Evolutionary conservation across 2,113 vertebrate species (phyloP).

Genomic region (Micronycteris hirsuta): DNA sequence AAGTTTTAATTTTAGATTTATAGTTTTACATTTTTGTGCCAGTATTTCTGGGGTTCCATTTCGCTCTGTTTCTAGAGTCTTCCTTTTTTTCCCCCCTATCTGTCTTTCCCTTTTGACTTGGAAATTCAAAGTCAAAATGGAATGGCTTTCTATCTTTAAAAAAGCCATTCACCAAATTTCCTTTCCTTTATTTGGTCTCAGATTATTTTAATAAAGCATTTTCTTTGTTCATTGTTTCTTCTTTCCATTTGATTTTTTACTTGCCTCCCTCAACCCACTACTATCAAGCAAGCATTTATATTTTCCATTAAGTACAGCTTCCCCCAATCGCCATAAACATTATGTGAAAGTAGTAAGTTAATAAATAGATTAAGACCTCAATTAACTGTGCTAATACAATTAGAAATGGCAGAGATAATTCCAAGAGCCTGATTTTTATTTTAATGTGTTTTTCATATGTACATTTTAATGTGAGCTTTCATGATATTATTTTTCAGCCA

Average conservation of each 20-base stretch:
- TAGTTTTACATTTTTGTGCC: not conserved
- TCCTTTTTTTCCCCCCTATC: not conserved
- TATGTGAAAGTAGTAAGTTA: conserved; percentile 36
- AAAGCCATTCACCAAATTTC: not conserved
- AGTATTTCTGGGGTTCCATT: not conserved
- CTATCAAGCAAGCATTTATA: not conserved
- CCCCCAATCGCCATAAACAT: not conserved
- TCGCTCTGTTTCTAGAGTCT: not conserved
- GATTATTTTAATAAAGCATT: not conserved
- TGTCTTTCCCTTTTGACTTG: not conserved
- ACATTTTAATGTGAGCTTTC: conserved; percentile 7
- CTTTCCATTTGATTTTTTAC: not conserved
- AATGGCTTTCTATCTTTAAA: not conserved
- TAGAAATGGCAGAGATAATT: conserved; percentile 42
- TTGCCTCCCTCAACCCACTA: not conserved
- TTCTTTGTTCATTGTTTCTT: not conserved
- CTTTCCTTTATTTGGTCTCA: conserved; percentile 8
- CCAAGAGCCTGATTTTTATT: conserved; percentile 22
- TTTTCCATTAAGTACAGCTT: conserved; percentile 27
- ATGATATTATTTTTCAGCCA: not conserved
- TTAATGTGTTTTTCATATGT: conserved; percentile 19
- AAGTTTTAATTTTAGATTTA: conserved; percentile 22
- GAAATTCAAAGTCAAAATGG: too few relatives aligned
- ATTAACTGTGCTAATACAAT: conserved; percentile 9
- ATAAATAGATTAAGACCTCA: conserved; percentile 29